These are phyloP conservation scores for Apamea sordens DNA, from an alignment of 2,888 invertebrate species.

Conservation along the genomic window DNA sequence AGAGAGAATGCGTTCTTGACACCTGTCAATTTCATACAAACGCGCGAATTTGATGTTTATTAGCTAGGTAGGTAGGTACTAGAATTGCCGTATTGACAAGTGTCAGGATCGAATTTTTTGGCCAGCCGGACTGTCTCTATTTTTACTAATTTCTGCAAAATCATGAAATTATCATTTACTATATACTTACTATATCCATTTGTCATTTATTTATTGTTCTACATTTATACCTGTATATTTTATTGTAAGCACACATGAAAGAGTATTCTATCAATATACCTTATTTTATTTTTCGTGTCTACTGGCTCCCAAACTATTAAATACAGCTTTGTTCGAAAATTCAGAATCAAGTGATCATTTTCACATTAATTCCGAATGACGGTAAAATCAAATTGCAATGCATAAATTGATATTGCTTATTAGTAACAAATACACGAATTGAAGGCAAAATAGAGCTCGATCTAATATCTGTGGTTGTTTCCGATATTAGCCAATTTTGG, in stretches of 20 bases:
- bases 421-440: slow-evolving; percentile 30
- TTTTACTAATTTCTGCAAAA: not conserved
- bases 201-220: not conserved
- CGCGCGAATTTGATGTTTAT: too few species aligned
- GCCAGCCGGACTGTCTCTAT: not conserved
- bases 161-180: not conserved
- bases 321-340: not conserved
- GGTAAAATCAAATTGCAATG: slow-evolving; percentile 31
- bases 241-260: not conserved
- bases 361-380: slow-evolving; percentile 11
- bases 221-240: not conserved
- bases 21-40: too few species aligned
- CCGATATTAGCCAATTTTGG: slow-evolving; percentile 20
- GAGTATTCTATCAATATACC: not conserved
- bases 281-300: not conserved
- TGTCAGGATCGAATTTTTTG: too few species aligned
- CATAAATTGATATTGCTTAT: slow-evolving; percentile 37
- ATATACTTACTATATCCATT: too few species aligned
- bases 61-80: too few species aligned
- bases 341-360: slow-evolving; percentile 8
- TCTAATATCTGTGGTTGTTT: slow-evolving; percentile 28
- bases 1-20: too few species aligned
- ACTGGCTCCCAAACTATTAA: slow-evolving; percentile 3
- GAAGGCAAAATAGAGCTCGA: slow-evolving; percentile 11
- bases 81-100: too few species aligned